Base-by-base conservation (phyloP, 2,113 vertebrate species). In the Callipepla squamata region DNA sequence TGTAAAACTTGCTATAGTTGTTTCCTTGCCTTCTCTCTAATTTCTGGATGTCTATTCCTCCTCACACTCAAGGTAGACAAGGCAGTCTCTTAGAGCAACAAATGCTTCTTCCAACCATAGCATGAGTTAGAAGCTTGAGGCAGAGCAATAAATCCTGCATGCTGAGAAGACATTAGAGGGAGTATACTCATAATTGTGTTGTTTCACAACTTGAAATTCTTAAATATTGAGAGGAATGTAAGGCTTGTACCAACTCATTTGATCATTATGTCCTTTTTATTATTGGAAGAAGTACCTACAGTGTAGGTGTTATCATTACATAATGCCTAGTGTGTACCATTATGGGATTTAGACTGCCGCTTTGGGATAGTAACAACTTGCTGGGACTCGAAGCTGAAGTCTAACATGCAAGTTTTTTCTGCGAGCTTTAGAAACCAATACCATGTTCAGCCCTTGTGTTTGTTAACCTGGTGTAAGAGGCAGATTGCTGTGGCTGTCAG, bases 181-280 rank as follows among this genome's bases (percentile, higher is more conserved):
- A 57, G 23, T 42, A 90, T 55, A 50, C 63, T 67, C 55, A 59
- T 69, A 67, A n/a, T 34, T 57, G 42, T 93, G 94, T 94, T 72
- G 53, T 77, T 82, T 93, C 40, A 85, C 79, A 88, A 73, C 92
- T 23, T 95, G 87, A 90, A 88, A 91, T 89, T 94, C 70, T 61
- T 87, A 91, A 67, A 40, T 77, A 70, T 90, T 47, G 61, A 75
- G 86, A 93, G 90, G 87, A 82, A 40, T 40, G 89, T 94, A 89
- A 85, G 45, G 69, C 44, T 94, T 90, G 55, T 81, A 73, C 72
- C 57, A 73, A 81, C 92, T 95, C 85, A 89, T 92, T 83, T 93
- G 94, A 76, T 91, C 78, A 67, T 96, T 92, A 95, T 93, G 72
- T 67, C 68, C 80, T 78, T 92, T 92, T 94, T 95, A 95, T 90